Evolutionary conservation across 2,888 invertebrate species (phyloP).

Genomic region (Halictus ligatus): DNA sequence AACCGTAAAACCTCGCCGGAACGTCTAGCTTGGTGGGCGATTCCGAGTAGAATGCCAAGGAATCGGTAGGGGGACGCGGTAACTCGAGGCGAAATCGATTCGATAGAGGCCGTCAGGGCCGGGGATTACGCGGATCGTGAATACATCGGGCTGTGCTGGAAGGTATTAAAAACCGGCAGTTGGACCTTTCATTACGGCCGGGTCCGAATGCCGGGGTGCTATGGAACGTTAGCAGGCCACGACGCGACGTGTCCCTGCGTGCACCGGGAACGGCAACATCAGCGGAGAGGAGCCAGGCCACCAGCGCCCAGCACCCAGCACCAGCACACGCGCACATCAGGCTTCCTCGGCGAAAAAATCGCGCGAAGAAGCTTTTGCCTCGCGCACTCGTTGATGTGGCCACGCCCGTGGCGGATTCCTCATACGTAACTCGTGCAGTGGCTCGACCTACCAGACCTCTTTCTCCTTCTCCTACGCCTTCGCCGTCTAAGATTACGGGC

Average conservation of each 20-base stretch:
- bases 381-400: constrained; percentile 81
- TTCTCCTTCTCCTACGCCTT: constrained; percentile 76
- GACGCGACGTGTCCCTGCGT: constrained; percentile 12
- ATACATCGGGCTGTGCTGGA: constrained; percentile 50
- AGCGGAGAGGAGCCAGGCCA: not conserved
- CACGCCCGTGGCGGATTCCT: constrained; percentile 84
- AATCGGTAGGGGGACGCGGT: constrained; percentile 13
- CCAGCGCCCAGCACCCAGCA: not conserved
- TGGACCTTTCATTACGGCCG: constrained; percentile 66
- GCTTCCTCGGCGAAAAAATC: constrained; percentile 66
- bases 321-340: constrained; percentile 21
- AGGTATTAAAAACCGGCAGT: constrained; percentile 35
- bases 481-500: constrained; percentile 79
- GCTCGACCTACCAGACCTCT: constrained; percentile 83
- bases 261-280: not conserved
- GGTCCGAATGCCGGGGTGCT: constrained; percentile 63
- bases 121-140: constrained; percentile 47
- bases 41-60: constrained; percentile 1
- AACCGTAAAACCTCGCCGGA: not conserved
- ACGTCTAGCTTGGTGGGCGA: not conserved
- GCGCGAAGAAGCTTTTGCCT: constrained; percentile 74
- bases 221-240: constrained; percentile 14
- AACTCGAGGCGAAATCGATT: constrained; percentile 42
- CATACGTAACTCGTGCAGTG: constrained; percentile 84
- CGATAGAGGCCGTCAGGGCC: constrained; percentile 34